Percentiles rank a stretch among this genome's conserved stretches.
Conservation (phyloP, 2,888 invertebrate genomes). For the Caenorhabditis zanzibari region DNA sequence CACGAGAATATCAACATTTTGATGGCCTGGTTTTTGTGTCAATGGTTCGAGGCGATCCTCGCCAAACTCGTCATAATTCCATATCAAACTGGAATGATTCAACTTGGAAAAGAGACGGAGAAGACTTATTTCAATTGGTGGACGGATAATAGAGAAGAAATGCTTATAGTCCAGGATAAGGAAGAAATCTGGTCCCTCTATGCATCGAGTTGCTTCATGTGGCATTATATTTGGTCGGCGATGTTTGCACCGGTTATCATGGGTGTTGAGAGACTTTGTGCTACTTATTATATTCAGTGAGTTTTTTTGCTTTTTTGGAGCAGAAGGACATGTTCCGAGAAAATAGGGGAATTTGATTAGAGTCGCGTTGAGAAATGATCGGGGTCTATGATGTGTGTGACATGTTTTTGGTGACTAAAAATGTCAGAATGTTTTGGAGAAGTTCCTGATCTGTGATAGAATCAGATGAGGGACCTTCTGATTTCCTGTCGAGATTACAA, state of each 20-base stretch:
- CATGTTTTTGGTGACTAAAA: too few species aligned
- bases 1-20: slow-evolving; percentile 26
- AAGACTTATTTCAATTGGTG: slow-evolving; percentile 30
- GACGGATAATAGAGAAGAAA: slow-evolving; percentile 3
- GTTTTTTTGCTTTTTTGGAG: background rate
- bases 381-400: background rate
- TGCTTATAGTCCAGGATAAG: slow-evolving; percentile 16
- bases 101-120: background rate
- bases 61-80: slow-evolving; percentile 17
- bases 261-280: slow-evolving; percentile 14
- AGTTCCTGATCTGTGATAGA: too few species aligned
- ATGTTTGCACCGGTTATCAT: slow-evolving; percentile 23
- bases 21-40: slow-evolving; percentile 18
- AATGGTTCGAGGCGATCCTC: slow-evolving; percentile 33
- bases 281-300: slow-evolving; percentile 26
- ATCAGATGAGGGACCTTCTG: too few species aligned
- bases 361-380: background rate
- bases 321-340: background rate
- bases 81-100: slow-evolving; percentile 26
- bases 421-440: too few species aligned
- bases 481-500: too few species aligned
- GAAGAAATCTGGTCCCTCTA: slow-evolving; percentile 6
- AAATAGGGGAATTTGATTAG: background rate
- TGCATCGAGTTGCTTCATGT: slow-evolving; percentile 14
- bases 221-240: slow-evolving; percentile 28